Evolutionary conservation across 2,797 vertebrate species (phyloP).

Genomic region (Cryptoblepharus egeriae): DNA sequence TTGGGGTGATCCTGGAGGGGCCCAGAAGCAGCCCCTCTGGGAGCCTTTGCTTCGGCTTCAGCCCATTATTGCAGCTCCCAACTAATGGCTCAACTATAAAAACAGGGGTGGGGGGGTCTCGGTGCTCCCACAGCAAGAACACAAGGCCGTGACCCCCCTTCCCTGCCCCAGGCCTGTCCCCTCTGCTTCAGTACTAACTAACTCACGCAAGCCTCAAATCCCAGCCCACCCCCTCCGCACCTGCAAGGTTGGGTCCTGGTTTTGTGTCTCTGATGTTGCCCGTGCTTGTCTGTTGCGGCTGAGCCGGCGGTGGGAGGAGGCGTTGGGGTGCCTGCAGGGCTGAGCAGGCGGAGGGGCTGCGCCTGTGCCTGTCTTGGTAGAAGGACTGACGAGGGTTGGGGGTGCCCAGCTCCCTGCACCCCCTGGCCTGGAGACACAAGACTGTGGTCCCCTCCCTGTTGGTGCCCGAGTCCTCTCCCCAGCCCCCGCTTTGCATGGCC

Average conservation of each 20-base stretch:
- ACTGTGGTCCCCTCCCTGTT: not conserved
- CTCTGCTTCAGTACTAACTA: not conserved
- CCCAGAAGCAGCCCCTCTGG: too few species aligned
- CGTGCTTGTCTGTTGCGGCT: not conserved
- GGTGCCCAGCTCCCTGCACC: not conserved
- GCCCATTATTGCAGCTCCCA: too few species aligned
- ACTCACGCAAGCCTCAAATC: not conserved
- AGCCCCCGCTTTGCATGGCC: constrained; percentile 64
- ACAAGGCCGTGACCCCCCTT: too few species aligned
- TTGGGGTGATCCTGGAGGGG: too few species aligned
- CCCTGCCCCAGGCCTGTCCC: too few species aligned
- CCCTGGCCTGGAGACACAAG: rapidly evolving
- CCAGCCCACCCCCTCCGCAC: not conserved
- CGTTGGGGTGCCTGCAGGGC: not conserved
- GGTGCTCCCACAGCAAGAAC: too few species aligned
- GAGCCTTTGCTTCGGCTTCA: too few species aligned
- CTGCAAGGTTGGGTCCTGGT: not conserved
- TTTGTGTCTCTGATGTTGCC: not conserved
- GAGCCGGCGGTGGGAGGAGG: not conserved
- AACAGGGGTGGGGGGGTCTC: too few species aligned
- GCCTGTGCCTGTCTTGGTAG: too few species aligned
- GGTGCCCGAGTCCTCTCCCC: rapidly evolving
- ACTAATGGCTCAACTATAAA: too few species aligned
- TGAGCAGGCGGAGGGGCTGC: too few species aligned
- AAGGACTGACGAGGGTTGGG: not conserved